These are phyloP conservation scores for Callinectes sapidus DNA, from an alignment of 2,888 invertebrate species.

Conservation along the genomic window DNA sequence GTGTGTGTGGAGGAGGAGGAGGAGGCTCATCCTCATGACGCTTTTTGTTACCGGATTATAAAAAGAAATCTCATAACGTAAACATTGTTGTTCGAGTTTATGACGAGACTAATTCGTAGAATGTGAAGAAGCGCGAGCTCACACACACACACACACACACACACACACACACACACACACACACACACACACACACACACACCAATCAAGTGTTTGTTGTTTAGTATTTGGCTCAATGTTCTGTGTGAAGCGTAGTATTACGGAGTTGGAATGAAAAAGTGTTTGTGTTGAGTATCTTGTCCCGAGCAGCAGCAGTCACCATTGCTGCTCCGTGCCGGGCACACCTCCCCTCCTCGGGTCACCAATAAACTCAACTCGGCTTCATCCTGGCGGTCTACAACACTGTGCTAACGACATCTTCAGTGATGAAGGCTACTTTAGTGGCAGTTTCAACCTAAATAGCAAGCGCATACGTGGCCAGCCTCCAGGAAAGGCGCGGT, in stretches of 20 bases:
- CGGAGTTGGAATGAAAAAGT: no score
- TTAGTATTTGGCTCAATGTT: no score
- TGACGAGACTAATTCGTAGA: no score
- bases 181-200: not conserved
- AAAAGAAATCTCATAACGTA: no score
- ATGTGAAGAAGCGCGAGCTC: not conserved
- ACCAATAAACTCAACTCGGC: not conserved
- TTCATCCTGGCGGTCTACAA: conserved; percentile 16
- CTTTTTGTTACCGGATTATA: no score
- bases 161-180: not conserved
- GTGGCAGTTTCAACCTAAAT: conserved; percentile 6
- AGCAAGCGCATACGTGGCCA: not conserved
- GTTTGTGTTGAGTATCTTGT: no score
- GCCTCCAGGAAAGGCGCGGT: not conserved
- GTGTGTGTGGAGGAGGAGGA: not conserved
- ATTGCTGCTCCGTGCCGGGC: not conserved
- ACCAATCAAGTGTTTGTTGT: no score
- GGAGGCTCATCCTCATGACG: no score
- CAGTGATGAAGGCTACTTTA: not conserved
- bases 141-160: not conserved
- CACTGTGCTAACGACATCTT: not conserved
- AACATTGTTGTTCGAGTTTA: no score
- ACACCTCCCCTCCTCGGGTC: not conserved
- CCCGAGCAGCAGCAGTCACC: no score
- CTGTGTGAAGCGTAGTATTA: no score